Evolutionary conservation across 1,140 invertebrate genomes (phyloP).

Genomic region (Cecropterus lyciades): DNA sequence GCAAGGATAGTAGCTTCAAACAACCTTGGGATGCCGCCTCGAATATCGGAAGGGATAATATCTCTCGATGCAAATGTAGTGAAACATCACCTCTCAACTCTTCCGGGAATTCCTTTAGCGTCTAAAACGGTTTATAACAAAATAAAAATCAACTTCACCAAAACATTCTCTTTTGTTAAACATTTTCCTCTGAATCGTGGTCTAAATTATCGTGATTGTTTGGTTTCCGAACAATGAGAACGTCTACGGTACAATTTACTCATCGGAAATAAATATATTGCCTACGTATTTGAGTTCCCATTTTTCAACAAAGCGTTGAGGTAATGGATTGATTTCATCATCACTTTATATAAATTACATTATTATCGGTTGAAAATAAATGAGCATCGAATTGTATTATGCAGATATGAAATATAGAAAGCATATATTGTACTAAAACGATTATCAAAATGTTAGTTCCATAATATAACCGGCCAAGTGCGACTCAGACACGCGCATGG

Average conservation of each 20-base stretch:
- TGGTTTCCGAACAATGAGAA: slow-evolving; percentile 2
- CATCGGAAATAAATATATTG: neutral
- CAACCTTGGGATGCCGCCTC: slow-evolving; percentile 96
- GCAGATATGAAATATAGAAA: too few species aligned
- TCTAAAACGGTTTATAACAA: slow-evolving; percentile 85
- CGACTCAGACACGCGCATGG: too few species aligned
- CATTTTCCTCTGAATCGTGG: neutral
- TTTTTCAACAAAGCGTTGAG: neutral
- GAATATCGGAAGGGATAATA: slow-evolving; percentile 97
- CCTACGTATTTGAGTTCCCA: neutral
- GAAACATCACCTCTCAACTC: slow-evolving; percentile 97
- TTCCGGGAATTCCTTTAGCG: slow-evolving; percentile 97
- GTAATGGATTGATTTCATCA: neutral
- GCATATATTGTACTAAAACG: too few species aligned
- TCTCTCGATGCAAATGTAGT: slow-evolving; percentile 97
- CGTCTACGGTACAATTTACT: neutral
- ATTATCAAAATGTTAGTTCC: too few species aligned
- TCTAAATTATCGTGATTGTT: slow-evolving; percentile 9
- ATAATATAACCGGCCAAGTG: too few species aligned
- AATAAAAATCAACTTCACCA: slow-evolving; percentile 28
- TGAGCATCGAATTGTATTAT: too few species aligned
- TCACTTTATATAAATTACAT: neutral
- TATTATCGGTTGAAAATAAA: too few species aligned
- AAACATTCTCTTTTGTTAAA: slow-evolving; percentile 5
- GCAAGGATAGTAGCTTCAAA: slow-evolving; percentile 94